These are phyloP conservation scores for Cygnus olor DNA, from an alignment of 2,797 vertebrate genomes.

Conservation along the genomic window DNA sequence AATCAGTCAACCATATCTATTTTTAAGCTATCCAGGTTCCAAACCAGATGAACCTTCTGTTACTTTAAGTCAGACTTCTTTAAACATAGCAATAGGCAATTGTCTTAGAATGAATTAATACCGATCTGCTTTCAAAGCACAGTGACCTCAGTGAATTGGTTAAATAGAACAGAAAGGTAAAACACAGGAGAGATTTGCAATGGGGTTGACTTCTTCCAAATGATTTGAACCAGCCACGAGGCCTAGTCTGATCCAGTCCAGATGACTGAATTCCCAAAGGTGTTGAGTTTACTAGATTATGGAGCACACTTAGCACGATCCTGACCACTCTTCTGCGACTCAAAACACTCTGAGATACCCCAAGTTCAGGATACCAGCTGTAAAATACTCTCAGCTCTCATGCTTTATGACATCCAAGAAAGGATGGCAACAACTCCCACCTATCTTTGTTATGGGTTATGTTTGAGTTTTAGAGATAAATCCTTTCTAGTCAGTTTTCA, in stretches of 20 bases:
- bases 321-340: not conserved
- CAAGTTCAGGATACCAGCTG: not conserved
- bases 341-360: not conserved
- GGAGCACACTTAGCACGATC: not conserved
- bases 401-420: not conserved
- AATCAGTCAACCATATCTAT: not conserved
- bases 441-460: not conserved
- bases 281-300: not conserved
- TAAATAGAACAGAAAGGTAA: not conserved
- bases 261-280: not conserved
- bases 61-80: not conserved
- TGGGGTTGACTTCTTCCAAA: not conserved
- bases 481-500: not conserved
- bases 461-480: not conserved
- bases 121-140: not conserved
- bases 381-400: not conserved
- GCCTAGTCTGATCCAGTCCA: not conserved
- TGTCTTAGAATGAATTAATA: too few relatives aligned
- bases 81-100: not conserved
- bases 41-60: not conserved
- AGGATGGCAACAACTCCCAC: not conserved
- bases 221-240: not conserved
- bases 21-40: not conserved
- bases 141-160: not conserved
- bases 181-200: not conserved